Base-by-base conservation (phyloP, 2,888 invertebrate species). In the Creontiades dilutus region DNA sequence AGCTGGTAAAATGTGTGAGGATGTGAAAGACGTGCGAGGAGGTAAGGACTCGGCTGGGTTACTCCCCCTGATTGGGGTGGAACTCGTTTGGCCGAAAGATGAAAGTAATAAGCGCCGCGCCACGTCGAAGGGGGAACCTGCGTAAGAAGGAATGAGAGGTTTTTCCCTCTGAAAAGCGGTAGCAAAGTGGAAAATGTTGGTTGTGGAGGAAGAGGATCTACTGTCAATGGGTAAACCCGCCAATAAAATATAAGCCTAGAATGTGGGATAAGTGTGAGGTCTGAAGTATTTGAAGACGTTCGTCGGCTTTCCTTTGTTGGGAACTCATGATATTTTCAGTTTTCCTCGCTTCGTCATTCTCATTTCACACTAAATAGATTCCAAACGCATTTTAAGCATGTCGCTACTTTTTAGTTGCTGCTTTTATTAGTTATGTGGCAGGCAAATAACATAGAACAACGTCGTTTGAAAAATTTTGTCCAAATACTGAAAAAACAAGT, bases 131-230 rank as follows among this genome's bases (percentile, higher is more conserved):
- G 52, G 37, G 37, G 57, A 19, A 27, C 68, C 27, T 27, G 68
- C 68, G 68, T 4, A 23, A 19, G 68, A 27, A 68, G 23, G 68
- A 68, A 27, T 19, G 68, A 27, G 68, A 19, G 68, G 68, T 68
- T 68, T n/a, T 14, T 19, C 23, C 11, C 68, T 19, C 23, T 23
- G 68, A 68, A 68, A 61, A 68, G 23, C 68, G 9, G 68, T 13
- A 23, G 68, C 68, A 68, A 68, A 68, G 68, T 68, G 68, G 68
- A 68, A 68, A 68, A 68, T 68, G 68, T 68, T 4, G 68, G 68
- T 68, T 27, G 68, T 19, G 27, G 68, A 27, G 9, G 68, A 68
- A 68, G 27, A 16, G 68, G 23, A 23, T 23, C 68, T 27, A 12
- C 68, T 68, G 68, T 68, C 68, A 27, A 19, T 27, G 19, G 12